Evolutionary conservation across 1,140 invertebrate species (phyloP).

Genomic region (Berghia stephanieae): DNA sequence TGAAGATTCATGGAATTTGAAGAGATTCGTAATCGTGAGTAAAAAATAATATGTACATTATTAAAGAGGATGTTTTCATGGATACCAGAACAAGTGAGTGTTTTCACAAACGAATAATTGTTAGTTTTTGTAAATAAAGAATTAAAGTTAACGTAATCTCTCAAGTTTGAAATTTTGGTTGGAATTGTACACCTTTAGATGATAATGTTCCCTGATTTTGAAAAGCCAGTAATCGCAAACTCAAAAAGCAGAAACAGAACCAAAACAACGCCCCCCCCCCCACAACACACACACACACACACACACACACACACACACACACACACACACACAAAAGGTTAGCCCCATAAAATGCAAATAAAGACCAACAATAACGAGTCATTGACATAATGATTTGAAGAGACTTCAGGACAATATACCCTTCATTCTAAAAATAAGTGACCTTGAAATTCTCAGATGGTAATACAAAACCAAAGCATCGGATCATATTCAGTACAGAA

Average conservation of each 20-base stretch:
- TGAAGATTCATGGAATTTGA: no score
- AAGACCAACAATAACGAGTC: background rate
- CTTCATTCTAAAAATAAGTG: no score
- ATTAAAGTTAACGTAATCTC: background rate
- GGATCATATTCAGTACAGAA: no score
- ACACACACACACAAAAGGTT: constrained; percentile 1
- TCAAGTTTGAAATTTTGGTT: background rate
- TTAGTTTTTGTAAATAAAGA: background rate
- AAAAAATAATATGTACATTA: no score
- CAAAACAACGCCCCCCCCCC: background rate
- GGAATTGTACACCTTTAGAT: background rate
- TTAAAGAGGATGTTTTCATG: no score
- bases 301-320: constrained; percentile 15
- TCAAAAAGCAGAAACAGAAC: background rate
- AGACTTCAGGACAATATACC: no score
- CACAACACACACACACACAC: background rate
- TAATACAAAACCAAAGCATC: no score
- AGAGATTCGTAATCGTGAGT: no score
- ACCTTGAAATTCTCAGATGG: no score
- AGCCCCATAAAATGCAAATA: background rate
- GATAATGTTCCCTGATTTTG: background rate
- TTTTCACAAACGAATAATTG: background rate
- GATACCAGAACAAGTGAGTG: no score
- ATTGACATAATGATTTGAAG: no score
- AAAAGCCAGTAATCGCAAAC: background rate